Conservation (phyloP, 2,888 invertebrate species). For the Griposia aprilina region DNA sequence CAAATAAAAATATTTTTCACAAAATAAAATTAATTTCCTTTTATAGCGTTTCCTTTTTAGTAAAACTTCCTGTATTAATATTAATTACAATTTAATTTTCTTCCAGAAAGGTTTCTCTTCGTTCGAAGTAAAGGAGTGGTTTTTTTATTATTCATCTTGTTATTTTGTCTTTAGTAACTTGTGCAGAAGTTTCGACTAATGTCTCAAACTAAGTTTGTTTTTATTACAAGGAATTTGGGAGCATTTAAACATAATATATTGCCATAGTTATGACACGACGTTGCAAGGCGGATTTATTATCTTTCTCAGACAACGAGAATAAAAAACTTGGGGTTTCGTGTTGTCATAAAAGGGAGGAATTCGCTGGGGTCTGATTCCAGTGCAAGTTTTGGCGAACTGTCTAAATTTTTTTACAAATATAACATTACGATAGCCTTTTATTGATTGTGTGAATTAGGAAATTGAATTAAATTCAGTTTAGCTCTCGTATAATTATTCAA, state of each 20-base stretch:
- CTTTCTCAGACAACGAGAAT: constrained; percentile 23
- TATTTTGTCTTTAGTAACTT: constrained; percentile 31
- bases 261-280: constrained; percentile 48
- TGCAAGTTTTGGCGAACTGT: not conserved
- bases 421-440: not conserved
- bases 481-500: not conserved
- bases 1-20: not conserved
- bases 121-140: constrained; percentile 9
- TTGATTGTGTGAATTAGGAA: no score
- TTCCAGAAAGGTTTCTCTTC: not conserved
- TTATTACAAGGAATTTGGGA: constrained; percentile 45
- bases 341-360: constrained; percentile 23
- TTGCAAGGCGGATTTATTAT: constrained; percentile 37
- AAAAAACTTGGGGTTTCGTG: constrained; percentile 17
- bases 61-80: constrained; percentile 26
- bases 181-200: constrained; percentile 37
- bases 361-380: not conserved
- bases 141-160: constrained; percentile 32
- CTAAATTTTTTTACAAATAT: not conserved
- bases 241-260: constrained; percentile 56
- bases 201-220: constrained; percentile 51
- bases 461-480: not conserved
- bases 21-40: constrained; percentile 39
- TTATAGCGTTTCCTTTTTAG: constrained; percentile 43
- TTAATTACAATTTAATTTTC: constrained; percentile 47